phyloP scores from a whole-genome alignment of 2,113 vertebrate species.

The Ammodytes dubius region DNA sequence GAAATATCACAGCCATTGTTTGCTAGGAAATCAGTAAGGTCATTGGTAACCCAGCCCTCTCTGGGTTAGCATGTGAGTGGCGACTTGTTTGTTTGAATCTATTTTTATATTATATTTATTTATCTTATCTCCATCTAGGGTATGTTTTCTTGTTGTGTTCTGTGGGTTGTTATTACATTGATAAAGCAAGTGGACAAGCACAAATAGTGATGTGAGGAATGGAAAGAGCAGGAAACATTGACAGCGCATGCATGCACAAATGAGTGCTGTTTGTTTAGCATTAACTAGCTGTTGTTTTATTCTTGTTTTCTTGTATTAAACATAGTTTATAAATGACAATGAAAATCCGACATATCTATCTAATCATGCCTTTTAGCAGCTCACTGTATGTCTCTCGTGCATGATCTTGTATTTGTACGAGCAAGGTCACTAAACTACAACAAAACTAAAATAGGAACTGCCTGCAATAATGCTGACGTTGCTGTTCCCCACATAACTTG shows the following conservation, averaged over 20 bases:
- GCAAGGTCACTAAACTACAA: background rate
- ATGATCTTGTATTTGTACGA: constrained; percentile 16
- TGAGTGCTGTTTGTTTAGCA: constrained; percentile 13
- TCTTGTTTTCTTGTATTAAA: background rate
- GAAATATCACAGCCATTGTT: background rate
- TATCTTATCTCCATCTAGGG: background rate
- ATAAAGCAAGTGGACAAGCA: background rate
- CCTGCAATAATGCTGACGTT: background rate
- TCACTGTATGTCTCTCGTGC: background rate
- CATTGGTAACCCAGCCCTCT: background rate
- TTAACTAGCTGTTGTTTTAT: background rate
- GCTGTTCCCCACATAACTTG: constrained; percentile 35
- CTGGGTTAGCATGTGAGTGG: background rate
- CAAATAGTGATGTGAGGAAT: background rate
- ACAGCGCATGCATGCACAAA: background rate
- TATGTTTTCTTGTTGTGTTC: background rate
- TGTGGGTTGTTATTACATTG: background rate
- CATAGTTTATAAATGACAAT: background rate
- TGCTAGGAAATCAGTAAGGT: background rate
- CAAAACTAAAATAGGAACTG: constrained; percentile 35
- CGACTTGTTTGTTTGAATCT: background rate
- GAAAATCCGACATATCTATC: background rate
- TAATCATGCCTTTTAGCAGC: no score
- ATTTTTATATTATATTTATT: background rate
- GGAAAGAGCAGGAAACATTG: background rate